These are phyloP conservation scores for Discoglossus pictus DNA, from an alignment of 2,797 vertebrate genomes.

Conservation along the genomic window DNA sequence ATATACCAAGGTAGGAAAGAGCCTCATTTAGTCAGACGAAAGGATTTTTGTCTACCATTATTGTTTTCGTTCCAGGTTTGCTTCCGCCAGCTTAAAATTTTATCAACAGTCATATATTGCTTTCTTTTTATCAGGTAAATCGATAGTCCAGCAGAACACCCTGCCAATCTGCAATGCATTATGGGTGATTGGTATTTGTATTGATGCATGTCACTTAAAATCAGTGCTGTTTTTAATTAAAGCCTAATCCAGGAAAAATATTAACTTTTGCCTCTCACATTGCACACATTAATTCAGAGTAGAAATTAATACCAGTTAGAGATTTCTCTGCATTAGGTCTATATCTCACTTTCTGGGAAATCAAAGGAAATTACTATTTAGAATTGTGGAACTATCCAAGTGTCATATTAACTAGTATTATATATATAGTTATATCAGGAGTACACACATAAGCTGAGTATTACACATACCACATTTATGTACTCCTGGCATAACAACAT, in stretches of 20 bases:
- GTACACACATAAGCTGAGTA: too few relatives aligned
- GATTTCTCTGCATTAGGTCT: too few relatives aligned
- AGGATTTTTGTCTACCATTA: conserved; percentile 49
- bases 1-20: conserved; percentile 90
- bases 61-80: conserved; percentile 60
- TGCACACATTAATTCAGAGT: conserved; percentile 53
- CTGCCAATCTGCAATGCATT: conserved; percentile 33
- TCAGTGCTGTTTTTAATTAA: conserved; percentile 72
- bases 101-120: conserved; percentile 59
- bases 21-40: conserved; percentile 35
- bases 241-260: conserved; percentile 64
- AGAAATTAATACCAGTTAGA: conserved; percentile 13
- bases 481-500: too few relatives aligned
- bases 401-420: too few relatives aligned
- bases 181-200: conserved; percentile 62
- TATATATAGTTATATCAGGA: too few relatives aligned
- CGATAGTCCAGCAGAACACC: conserved; percentile 59
- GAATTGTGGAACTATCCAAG: too few relatives aligned
- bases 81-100: conserved; percentile 63
- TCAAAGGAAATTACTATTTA: too few relatives aligned
- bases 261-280: conserved; percentile 61
- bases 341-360: too few relatives aligned
- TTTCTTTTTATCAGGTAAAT: conserved; percentile 69
- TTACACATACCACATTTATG: too few relatives aligned
- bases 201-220: conserved; percentile 64